phyloP scores from a whole-genome alignment of 2,113 vertebrate genomes.

The Indicator maculatus region DNA sequence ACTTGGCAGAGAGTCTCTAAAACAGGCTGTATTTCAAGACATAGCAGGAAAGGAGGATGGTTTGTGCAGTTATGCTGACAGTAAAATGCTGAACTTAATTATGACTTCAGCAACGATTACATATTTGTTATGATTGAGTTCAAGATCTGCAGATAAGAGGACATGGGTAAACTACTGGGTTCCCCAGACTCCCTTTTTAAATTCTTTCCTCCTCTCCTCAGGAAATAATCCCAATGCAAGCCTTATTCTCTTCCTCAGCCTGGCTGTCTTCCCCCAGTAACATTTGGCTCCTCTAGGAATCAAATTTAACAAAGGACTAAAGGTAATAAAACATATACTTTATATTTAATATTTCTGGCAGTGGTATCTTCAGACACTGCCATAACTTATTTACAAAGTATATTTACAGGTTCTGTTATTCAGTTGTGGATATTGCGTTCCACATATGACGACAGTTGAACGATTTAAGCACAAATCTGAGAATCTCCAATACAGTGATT shows the following conservation, averaged over 20 bases:
- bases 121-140: slow-evolving; percentile 7
- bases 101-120: neutral
- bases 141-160: neutral
- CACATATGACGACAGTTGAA: too few species aligned
- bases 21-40: neutral
- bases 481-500: too few species aligned
- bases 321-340: too few species aligned
- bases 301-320: neutral
- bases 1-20: neutral
- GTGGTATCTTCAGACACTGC: too few species aligned
- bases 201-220: neutral
- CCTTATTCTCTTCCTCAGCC: neutral
- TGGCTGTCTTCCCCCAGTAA: neutral
- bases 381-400: too few species aligned
- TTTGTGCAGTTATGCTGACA: neutral
- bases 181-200: neutral
- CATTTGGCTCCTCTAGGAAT: neutral
- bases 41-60: neutral
- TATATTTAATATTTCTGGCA: too few species aligned
- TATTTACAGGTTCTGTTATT: too few species aligned
- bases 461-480: too few species aligned
- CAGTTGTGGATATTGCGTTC: too few species aligned
- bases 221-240: neutral
- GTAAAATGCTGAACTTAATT: slow-evolving; percentile 18
- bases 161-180: neutral